These are phyloP conservation scores for Chrysolina oricalcia DNA, from an alignment of 2,888 invertebrate species.

Conservation along the genomic window DNA sequence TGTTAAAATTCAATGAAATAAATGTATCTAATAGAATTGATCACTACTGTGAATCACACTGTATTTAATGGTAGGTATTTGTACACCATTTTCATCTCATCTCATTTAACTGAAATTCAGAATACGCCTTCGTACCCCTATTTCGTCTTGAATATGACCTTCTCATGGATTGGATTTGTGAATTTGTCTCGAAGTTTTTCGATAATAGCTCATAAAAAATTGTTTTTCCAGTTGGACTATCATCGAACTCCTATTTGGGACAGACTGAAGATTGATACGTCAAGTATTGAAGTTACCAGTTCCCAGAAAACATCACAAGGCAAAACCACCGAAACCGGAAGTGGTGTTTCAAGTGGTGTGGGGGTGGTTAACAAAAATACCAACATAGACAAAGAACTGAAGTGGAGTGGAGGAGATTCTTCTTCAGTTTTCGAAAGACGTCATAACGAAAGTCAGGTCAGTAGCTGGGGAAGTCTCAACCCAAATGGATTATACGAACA, in stretches of 20 bases:
- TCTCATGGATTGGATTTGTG: not conserved
- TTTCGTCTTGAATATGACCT: not conserved
- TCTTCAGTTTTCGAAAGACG: slow-evolving; percentile 50
- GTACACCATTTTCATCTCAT: too few relatives aligned
- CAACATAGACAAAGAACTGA: slow-evolving; percentile 34
- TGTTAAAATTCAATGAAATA: too few relatives aligned
- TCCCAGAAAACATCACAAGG: slow-evolving; percentile 20
- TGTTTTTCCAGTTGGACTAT: slow-evolving; percentile 62
- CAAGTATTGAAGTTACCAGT: slow-evolving; percentile 39
- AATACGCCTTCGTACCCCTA: too few relatives aligned
- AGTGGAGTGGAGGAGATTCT: slow-evolving; percentile 48
- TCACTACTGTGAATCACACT: too few relatives aligned
- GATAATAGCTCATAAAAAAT: slow-evolving; percentile 8
- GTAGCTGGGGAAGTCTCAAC: slow-evolving; percentile 41
- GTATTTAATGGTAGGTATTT: too few relatives aligned
- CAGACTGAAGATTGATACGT: slow-evolving; percentile 60
- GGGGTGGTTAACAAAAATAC: slow-evolving; percentile 46
- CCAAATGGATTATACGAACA: slow-evolving; percentile 44
- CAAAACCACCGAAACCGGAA: slow-evolving; percentile 63
- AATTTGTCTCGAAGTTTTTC: not conserved
- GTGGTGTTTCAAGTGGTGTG: slow-evolving; percentile 45
- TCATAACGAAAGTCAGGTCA: slow-evolving; percentile 41
- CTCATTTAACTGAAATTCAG: too few relatives aligned
- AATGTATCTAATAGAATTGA: too few relatives aligned
- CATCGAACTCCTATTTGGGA: slow-evolving; percentile 69